These are phyloP conservation scores for Macrosoma leucophasiata DNA, from an alignment of 2,888 invertebrate genomes.

Conservation along the genomic window DNA sequence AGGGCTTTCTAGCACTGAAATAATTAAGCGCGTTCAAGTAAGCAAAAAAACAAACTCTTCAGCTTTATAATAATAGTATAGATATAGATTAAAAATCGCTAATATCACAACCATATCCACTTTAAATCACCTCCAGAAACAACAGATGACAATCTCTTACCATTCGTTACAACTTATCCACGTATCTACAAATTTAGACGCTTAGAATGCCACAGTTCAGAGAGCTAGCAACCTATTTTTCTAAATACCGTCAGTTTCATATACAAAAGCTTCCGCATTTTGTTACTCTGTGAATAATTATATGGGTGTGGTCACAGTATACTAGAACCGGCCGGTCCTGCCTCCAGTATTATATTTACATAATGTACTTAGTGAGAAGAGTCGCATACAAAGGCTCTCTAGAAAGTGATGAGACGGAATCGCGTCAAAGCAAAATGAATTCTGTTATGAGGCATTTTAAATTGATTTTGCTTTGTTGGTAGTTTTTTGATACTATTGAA, in stretches of 20 bases:
- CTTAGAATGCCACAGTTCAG: too few species aligned
- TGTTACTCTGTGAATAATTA: constrained; percentile 41
- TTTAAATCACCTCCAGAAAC: not conserved
- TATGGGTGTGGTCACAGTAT: constrained; percentile 53
- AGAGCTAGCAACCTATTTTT: too few species aligned
- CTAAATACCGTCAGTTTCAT: too few species aligned
- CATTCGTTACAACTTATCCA: too few species aligned
- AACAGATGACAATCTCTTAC: not conserved
- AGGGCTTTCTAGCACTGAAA: too few species aligned
- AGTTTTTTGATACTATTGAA: constrained; percentile 43
- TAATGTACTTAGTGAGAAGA: constrained; percentile 63
- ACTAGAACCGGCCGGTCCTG: constrained; percentile 49
- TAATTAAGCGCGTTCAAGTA: too few species aligned
- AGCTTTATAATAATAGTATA: too few species aligned
- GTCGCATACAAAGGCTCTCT: constrained; percentile 58
- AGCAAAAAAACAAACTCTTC: too few species aligned
- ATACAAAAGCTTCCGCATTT: too few species aligned
- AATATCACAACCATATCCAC: too few species aligned
- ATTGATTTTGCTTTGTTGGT: constrained; percentile 34
- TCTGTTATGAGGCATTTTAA: constrained; percentile 37
- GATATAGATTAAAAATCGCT: too few species aligned
- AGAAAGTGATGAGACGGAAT: constrained; percentile 49
- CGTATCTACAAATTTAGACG: too few species aligned
- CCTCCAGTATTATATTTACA: constrained; percentile 66
- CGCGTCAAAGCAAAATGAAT: constrained; percentile 48